Base-by-base conservation (phyloP, 2,113 vertebrate species). In the Thoracochromis brauschi region DNA sequence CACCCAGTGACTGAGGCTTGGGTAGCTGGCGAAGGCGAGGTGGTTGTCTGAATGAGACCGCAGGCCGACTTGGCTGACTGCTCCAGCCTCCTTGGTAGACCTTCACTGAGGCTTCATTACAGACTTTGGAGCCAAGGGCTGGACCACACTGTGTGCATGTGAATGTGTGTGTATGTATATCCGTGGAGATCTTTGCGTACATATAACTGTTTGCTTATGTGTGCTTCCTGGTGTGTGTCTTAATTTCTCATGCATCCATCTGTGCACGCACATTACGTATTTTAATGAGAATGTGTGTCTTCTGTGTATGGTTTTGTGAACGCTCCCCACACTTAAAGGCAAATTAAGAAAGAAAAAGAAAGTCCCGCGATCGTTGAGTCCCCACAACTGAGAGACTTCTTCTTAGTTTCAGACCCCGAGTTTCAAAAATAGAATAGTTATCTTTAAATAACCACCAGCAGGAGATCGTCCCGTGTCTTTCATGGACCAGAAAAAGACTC, bases 1-100 rank as follows among this genome's bases (percentile, higher is more conserved):
- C 94, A 95, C 95, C 96, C 95, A 96, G 94, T 86, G 92, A 92
- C 95, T 92, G 92, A 88, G 89, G 93, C 92, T 89, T 40, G 84
- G 94, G 85, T 47, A 87, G 86, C 91, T 92, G 94, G 91, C 87
- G 45, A 84, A 81, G 92, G 89, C 84, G 78, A 90, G 89, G 91
- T 88, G 93, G 94, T 94, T 93, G 93, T 95, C 94, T 95, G 94
- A 94, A 95, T 94, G 93, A 92, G 92, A 96, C 95, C 96, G 82
- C 96, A 96, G 90, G 93, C 91, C 81, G 73, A 93, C 91, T 94
- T 95, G 92, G 95, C 91, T 85, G 87, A 86, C 88, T 94, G 75
- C 87, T 90, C 87, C 89, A 83, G 92, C 94, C 94, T 94, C 90
- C 84, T 90, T 63, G 94, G 94, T 93, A 94, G 92, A 95, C 93